A percentile compares a stretch with the other conserved stretches of the same genome.
Conservation (phyloP, 2,888 invertebrate species). For the Epiblema foenella region DNA sequence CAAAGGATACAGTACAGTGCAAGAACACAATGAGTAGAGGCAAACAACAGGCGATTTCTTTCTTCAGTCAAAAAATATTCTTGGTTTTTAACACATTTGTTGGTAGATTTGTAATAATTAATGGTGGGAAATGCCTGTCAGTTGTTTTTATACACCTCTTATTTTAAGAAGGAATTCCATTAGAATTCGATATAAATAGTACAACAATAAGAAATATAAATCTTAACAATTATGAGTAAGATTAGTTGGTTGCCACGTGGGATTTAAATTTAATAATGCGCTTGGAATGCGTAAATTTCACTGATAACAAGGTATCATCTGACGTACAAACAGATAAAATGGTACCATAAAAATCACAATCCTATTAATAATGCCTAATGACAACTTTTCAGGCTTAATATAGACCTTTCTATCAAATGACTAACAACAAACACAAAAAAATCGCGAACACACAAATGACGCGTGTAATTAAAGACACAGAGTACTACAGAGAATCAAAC, state of each 20-base stretch:
- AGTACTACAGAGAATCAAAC: slow-evolving; percentile 18
- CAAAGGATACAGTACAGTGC: no score
- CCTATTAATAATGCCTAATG: slow-evolving; percentile 4
- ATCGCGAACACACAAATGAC: slow-evolving; percentile 22
- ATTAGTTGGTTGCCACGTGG: slow-evolving; percentile 10
- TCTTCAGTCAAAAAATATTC: no score
- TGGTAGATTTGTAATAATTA: no score
- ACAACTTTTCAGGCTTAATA: slow-evolving; percentile 1
- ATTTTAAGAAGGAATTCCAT: no score
- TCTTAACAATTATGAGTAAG: not conserved
- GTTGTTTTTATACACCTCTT: no score
- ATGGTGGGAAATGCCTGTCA: no score
- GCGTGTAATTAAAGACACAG: slow-evolving; percentile 15
- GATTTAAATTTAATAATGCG: not conserved
- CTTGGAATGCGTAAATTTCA: slow-evolving; percentile 8
- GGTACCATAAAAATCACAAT: slow-evolving; percentile 19
- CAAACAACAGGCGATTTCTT: no score
- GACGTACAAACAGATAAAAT: not conserved
- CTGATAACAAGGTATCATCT: slow-evolving; percentile 15
- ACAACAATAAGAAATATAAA: not conserved
- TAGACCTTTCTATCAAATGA: not conserved
- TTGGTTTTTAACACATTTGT: no score
- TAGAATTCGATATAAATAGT: no score
- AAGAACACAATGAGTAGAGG: no score
- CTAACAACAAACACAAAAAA: slow-evolving; percentile 25